These are phyloP conservation scores for Protonibea diacanthus DNA, from an alignment of 2,797 vertebrate species.

Conservation along the genomic window DNA sequence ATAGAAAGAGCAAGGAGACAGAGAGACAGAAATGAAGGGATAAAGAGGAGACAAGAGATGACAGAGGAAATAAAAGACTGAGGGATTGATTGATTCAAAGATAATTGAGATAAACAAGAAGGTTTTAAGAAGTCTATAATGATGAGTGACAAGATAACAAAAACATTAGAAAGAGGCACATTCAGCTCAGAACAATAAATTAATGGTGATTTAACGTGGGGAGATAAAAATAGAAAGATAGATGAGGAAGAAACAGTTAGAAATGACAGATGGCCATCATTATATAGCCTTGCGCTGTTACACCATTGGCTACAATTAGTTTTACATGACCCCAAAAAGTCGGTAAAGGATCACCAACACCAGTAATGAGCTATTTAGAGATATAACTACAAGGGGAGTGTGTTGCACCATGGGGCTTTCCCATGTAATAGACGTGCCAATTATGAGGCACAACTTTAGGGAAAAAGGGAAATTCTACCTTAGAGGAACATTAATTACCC, in stretches of 20 bases:
- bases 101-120: slow-evolving; percentile 17
- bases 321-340: slow-evolving; percentile 59
- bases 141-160: slow-evolving; percentile 39
- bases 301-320: slow-evolving; percentile 64
- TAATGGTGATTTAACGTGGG: slow-evolving; percentile 11
- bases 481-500: slow-evolving; percentile 44
- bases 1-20: background rate
- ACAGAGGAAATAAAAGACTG: slow-evolving; percentile 17
- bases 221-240: slow-evolving; percentile 56
- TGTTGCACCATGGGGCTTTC: slow-evolving; percentile 38
- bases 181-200: slow-evolving; percentile 21
- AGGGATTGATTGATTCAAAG: slow-evolving; percentile 18
- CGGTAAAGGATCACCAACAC: slow-evolving; percentile 49
- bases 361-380: slow-evolving; percentile 55
- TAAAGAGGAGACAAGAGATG: slow-evolving; percentile 25
- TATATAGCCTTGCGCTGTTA: slow-evolving; percentile 36
- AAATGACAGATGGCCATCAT: slow-evolving; percentile 69
- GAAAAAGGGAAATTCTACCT: slow-evolving; percentile 29
- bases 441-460: slow-evolving; percentile 30
- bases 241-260: slow-evolving; percentile 53
- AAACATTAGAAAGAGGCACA: slow-evolving; percentile 31
- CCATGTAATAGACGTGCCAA: slow-evolving; percentile 31
- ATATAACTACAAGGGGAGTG: slow-evolving; percentile 34
- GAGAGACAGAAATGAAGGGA: slow-evolving; percentile 6
- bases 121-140: background rate